These are phyloP conservation scores for Procambarus clarkii DNA, from an alignment of 1,140 invertebrate genomes.

Conservation along the genomic window DNA sequence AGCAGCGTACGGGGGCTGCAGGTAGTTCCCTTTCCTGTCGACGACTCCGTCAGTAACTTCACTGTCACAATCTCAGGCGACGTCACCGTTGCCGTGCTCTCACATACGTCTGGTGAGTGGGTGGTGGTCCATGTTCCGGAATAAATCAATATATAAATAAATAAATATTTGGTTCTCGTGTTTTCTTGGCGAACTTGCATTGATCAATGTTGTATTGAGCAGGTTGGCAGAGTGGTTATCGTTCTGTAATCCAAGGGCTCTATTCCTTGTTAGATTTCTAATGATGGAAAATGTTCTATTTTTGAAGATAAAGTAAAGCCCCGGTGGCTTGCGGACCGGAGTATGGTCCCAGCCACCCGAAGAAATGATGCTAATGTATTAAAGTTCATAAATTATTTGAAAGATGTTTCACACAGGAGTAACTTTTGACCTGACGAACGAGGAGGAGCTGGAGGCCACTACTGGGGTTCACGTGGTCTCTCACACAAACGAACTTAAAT, in stretches of 20 bases:
- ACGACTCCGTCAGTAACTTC: conserved; percentile 31
- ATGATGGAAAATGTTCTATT: too few species aligned
- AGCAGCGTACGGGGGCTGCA: background rate
- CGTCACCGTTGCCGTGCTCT: background rate
- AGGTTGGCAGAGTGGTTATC: too few species aligned
- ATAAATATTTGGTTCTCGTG: background rate
- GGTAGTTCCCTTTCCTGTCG: conserved; percentile 27
- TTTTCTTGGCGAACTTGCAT: too few species aligned
- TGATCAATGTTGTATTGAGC: too few species aligned
- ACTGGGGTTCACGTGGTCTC: conserved; percentile 1
- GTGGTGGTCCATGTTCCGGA: background rate
- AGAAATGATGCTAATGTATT: too few species aligned
- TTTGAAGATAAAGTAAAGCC: too few species aligned
- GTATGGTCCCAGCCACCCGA: too few species aligned
- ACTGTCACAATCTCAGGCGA: background rate
- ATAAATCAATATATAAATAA: background rate
- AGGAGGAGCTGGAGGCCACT: background rate
- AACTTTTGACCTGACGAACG: conserved; percentile 5
- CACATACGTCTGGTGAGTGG: conserved; percentile 18
- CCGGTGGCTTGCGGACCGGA: too few species aligned
- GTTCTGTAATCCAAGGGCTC: too few species aligned
- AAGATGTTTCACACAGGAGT: too few species aligned
- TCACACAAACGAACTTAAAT: conserved; percentile 3
- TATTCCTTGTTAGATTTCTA: too few species aligned
- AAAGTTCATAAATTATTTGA: too few species aligned